A percentile compares a stretch with the other conserved stretches of the same genome.
These are phyloP conservation scores for Deilephila porcellus DNA, from an alignment of 2,888 invertebrate species.

Conservation along the genomic window DNA sequence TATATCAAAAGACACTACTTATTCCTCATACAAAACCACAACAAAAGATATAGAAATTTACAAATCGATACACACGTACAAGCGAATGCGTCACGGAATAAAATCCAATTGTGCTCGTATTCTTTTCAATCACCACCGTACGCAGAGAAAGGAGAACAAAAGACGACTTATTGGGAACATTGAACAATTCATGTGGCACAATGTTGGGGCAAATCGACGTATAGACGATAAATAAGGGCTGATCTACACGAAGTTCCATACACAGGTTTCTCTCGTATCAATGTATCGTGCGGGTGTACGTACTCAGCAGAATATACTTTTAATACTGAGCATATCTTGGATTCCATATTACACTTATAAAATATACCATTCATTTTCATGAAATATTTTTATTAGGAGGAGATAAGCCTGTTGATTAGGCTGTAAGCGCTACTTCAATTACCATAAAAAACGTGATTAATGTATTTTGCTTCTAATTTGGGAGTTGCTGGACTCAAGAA, in stretches of 20 bases:
- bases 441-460: no score
- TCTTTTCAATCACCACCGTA: slow-evolving; percentile 12
- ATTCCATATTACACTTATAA: no score
- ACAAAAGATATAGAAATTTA: background rate
- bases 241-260: background rate
- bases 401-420: no score
- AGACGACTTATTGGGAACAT: slow-evolving; percentile 19
- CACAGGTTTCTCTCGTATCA: background rate
- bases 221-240: background rate
- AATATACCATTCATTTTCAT: no score
- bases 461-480: no score
- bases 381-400: no score
- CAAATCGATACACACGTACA: background rate
- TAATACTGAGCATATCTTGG: no score
- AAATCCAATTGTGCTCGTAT: slow-evolving; percentile 10
- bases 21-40: background rate
- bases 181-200: slow-evolving; percentile 25
- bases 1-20: no score
- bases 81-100: background rate
- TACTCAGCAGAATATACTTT: background rate
- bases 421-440: no score
- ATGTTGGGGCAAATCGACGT: slow-evolving; percentile 7
- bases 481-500: no score
- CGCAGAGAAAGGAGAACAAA: slow-evolving; percentile 24
- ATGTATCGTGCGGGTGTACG: background rate